These are phyloP conservation scores for Microchirus variegatus DNA, from an alignment of 2,797 vertebrate genomes.

Conservation along the genomic window DNA sequence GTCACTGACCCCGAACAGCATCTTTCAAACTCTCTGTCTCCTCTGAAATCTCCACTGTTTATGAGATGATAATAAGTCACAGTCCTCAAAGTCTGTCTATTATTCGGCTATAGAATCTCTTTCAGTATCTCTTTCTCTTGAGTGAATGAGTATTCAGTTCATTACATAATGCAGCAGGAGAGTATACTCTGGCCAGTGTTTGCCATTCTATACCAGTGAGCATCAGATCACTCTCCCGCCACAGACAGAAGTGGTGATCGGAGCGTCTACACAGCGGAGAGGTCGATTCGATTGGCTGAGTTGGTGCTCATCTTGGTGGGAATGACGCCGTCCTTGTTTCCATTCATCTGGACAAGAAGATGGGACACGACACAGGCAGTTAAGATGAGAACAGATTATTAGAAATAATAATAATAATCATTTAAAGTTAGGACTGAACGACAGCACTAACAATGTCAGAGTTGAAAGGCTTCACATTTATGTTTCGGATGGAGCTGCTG, in stretches of 20 bases:
- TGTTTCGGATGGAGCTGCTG: slow-evolving; percentile 90
- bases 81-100: slow-evolving; percentile 64
- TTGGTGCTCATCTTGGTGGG: slow-evolving; percentile 93
- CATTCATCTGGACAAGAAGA: slow-evolving; percentile 85
- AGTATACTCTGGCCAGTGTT: slow-evolving; percentile 54
- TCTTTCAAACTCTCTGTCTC: not conserved
- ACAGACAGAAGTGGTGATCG: slow-evolving; percentile 6
- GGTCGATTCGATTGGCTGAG: slow-evolving; percentile 90
- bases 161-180: slow-evolving; percentile 35
- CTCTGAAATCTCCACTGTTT: slow-evolving; percentile 2
- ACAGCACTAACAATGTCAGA: slow-evolving; percentile 92
- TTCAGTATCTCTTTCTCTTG: slow-evolving; percentile 33
- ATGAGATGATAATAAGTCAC: slow-evolving; percentile 37
- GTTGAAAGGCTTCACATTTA: slow-evolving; percentile 92
- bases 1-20: no score
- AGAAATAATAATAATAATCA: no score
- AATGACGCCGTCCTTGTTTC: slow-evolving; percentile 86
- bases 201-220: slow-evolving; percentile 46
- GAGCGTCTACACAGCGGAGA: slow-evolving; percentile 87
- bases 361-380: not conserved
- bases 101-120: slow-evolving; percentile 23
- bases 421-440: not conserved
- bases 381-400: not conserved
- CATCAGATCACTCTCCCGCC: slow-evolving; percentile 19
- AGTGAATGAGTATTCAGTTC: slow-evolving; percentile 33